Evolutionary conservation across 1,140 invertebrate species (phyloP), one percentile per base, ranked within the genome.

Genomic region (Limonius californicus): DNA sequence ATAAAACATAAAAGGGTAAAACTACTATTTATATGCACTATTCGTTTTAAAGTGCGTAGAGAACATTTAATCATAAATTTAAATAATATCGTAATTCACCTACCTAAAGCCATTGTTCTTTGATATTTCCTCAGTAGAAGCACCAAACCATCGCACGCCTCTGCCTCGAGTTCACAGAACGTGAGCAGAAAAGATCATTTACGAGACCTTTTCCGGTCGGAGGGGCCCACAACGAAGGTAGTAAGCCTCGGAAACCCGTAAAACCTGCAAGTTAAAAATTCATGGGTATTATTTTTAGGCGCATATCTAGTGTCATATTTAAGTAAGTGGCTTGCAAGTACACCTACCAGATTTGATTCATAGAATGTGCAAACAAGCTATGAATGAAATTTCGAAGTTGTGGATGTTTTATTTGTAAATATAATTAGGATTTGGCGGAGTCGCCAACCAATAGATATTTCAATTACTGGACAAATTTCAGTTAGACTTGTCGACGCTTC

Each of bases 71-170:
- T 50, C 45, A 21, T 19, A 50, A 50, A 50, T 50, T 50, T 50
- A 50, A 50, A 50, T 50, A 50, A 50, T 50, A 50, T 19, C 45
- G 16, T 50, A 50, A 50, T 50, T 50, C 45, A 50, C 45, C 19
- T n/a, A 50, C 45, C 45, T 50, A 50, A 21, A 50, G 45, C 45
- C 45, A 50, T 50, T 50, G 45, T 50, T 50, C 16, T 50, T 50
- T 50, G 19, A 50, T 50, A 50, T 50, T 50, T 50, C 16, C 45
- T 50, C 19, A 19, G 16, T 18, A 21, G 20, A 21, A 18, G 9
- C 19, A 21, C 20, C 14, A 50, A 50, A 50, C 6, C 45, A 50
- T 50, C 45, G 14, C 20, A 18, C 16, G 45, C 16, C 45, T 7
- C 45, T 21, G n/a, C 8, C 14, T 18, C 6, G 45, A n/a, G 14